Conservation (phyloP, 2,797 vertebrate species). For the Champsocephalus gunnari region DNA sequence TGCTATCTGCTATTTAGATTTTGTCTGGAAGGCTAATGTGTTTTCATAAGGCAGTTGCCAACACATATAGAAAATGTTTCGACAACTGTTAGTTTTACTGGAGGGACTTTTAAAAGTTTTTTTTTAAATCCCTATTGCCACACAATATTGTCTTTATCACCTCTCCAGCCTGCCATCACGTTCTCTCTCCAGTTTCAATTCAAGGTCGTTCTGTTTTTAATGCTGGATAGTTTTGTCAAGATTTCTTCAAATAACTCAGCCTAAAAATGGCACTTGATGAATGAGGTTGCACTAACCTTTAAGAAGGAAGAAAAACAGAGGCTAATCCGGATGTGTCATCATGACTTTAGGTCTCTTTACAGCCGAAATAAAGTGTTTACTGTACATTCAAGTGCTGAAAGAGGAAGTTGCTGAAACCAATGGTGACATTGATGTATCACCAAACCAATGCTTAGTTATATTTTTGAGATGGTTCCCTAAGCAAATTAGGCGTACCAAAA, state of each 20-base stretch:
- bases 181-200: slow-evolving; percentile 33
- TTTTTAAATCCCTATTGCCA: slow-evolving; percentile 48
- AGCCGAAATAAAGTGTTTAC: too few relatives aligned
- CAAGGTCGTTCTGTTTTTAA: slow-evolving; percentile 60
- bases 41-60: slow-evolving; percentile 74
- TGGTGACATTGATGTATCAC: not conserved
- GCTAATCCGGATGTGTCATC: not conserved
- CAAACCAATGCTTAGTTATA: not conserved
- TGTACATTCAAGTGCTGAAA: not conserved
- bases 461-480: not conserved
- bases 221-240: slow-evolving; percentile 11
- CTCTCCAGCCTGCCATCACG: slow-evolving; percentile 65
- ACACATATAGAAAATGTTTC: slow-evolving; percentile 63
- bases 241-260: slow-evolving; percentile 17
- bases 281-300: too few relatives aligned
- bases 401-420: not conserved
- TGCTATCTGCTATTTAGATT: slow-evolving; percentile 70
- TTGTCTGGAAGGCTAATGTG: slow-evolving; percentile 67
- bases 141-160: slow-evolving; percentile 63
- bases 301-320: not conserved
- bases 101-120: slow-evolving; percentile 69
- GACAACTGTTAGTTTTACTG: slow-evolving; percentile 76
- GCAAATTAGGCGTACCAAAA: not conserved
- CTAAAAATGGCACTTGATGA: not conserved
- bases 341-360: not conserved